Evolutionary conservation across 2,113 vertebrate species (phyloP).

Genomic region (Nipponia nippon): DNA sequence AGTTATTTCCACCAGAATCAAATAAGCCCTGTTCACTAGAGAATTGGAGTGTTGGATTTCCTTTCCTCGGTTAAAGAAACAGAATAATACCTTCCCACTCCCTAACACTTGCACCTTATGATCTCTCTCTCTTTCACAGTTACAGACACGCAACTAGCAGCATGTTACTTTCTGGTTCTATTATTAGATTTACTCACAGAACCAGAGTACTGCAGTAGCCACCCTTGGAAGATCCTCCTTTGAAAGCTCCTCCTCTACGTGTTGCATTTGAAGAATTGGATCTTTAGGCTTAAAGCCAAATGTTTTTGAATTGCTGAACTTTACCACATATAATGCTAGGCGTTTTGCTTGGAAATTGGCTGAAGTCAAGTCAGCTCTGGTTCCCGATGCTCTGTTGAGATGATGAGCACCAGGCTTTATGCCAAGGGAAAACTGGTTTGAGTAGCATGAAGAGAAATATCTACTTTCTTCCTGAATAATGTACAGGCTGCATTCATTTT

Average conservation of each 20-base stretch:
- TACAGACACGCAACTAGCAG: rapidly evolving
- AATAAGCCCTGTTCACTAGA: slow-evolving; percentile 16
- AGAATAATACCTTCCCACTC: neutral
- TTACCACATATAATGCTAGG: neutral
- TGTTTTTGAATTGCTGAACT: neutral
- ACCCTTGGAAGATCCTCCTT: neutral
- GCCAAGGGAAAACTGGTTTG: neutral
- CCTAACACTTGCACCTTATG: neutral
- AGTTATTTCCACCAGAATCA: slow-evolving; percentile 16
- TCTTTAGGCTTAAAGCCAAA: neutral
- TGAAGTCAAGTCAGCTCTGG: neutral
- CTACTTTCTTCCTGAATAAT: neutral
- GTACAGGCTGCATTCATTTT: neutral
- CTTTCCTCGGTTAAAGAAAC: neutral
- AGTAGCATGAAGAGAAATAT: neutral
- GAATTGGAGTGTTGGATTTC: neutral
- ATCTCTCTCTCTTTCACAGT: neutral
- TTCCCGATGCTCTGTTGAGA: neutral
- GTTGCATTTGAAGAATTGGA: neutral
- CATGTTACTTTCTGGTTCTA: neutral
- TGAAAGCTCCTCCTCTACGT: neutral
- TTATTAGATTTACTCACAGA: neutral
- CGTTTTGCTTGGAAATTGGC: neutral
- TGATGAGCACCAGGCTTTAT: neutral
- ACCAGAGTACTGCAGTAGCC: neutral